Evolutionary conservation across 2,888 invertebrate genomes (phyloP).

Genomic region (Coleophora deauratella): DNA sequence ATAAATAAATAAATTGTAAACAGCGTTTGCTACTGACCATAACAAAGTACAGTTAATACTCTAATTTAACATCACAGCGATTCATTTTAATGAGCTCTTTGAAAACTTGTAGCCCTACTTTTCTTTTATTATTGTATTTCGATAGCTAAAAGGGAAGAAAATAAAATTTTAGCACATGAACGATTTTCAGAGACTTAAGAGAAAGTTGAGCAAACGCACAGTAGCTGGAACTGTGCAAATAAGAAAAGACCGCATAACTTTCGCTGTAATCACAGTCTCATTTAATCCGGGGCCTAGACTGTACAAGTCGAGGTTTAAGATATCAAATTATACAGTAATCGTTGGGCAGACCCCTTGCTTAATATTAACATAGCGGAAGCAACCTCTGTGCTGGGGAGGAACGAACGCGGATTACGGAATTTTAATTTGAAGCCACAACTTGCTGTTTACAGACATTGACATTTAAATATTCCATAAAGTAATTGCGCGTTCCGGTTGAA

Average conservation of each 20-base stretch:
- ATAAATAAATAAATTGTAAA: too few relatives aligned
- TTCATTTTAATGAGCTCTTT: too few relatives aligned
- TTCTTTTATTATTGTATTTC: too few relatives aligned
- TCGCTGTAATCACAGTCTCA: constrained; percentile 49
- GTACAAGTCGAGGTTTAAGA: constrained; percentile 56
- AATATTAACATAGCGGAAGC: constrained; percentile 63
- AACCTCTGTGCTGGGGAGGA: constrained; percentile 49
- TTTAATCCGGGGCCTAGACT: constrained; percentile 2
- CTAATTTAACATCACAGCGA: too few relatives aligned
- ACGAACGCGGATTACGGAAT: constrained; percentile 51
- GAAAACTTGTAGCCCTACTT: too few relatives aligned
- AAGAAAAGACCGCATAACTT: constrained; percentile 55
- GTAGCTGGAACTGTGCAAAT: background rate
- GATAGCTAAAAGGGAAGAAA: too few relatives aligned
- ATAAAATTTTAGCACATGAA: background rate
- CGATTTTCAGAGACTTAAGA: background rate
- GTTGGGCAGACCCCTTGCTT: constrained; percentile 44
- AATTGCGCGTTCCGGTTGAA: constrained; percentile 61
- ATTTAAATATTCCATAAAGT: constrained; percentile 66
- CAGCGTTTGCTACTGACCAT: too few relatives aligned
- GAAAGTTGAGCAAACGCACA: background rate
- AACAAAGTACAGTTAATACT: too few relatives aligned
- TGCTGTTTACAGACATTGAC: constrained; percentile 56
- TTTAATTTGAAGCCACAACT: constrained; percentile 57
- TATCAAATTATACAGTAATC: constrained; percentile 67